These are phyloP conservation scores for Pterocles orientalis DNA, from an alignment of 2,113 vertebrate genomes.

Conservation along the genomic window DNA sequence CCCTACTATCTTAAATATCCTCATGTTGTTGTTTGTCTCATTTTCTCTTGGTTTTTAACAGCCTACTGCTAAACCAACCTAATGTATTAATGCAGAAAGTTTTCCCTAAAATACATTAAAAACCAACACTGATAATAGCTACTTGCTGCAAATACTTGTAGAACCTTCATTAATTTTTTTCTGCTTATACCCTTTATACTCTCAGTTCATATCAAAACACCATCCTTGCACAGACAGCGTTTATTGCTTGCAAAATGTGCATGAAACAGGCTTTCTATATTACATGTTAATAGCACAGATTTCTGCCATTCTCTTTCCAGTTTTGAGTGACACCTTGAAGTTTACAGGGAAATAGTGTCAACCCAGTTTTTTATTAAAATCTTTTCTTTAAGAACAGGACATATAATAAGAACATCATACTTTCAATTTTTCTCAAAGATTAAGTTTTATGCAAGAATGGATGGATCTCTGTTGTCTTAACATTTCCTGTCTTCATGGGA, in stretches of 20 bases:
- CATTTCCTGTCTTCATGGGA: neutral
- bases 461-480: neutral
- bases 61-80: neutral
- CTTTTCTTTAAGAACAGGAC: neutral
- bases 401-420: neutral
- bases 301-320: neutral
- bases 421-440: neutral
- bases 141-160: neutral
- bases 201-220: neutral
- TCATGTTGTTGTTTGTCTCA: neutral
- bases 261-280: neutral
- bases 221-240: neutral
- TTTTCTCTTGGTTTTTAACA: neutral
- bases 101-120: neutral
- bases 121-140: neutral
- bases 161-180: neutral
- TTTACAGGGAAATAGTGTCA: neutral
- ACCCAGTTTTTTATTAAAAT: neutral
- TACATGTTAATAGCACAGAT: neutral
- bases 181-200: neutral
- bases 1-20: neutral
- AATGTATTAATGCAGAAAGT: neutral
- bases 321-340: neutral
- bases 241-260: neutral
- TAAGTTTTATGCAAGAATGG: neutral